Evolutionary conservation across 2,797 vertebrate genomes (phyloP).

Genomic region (Sarcophilus harrisii): DNA sequence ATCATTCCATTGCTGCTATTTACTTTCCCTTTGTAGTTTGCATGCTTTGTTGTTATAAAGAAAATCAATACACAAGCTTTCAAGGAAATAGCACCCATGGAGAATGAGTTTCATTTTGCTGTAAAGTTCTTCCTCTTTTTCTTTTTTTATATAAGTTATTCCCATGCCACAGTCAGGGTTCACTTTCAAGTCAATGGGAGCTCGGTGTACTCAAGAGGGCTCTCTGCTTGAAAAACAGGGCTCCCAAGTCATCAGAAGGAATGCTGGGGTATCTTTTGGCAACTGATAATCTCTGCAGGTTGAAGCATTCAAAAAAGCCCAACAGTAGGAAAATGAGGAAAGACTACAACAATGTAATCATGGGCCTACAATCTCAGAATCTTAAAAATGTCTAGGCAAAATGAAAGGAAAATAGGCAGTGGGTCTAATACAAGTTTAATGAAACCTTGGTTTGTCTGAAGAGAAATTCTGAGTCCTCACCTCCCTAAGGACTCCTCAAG

Average conservation of each 20-base stretch:
- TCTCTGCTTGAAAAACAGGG: slow-evolving; percentile 20
- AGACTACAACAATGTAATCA: slow-evolving; percentile 36
- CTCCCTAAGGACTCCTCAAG: not conserved
- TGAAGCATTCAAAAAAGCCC: slow-evolving; percentile 42
- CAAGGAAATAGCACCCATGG: slow-evolving; percentile 59
- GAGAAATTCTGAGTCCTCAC: slow-evolving; percentile 5
- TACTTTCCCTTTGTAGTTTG: slow-evolving; percentile 53
- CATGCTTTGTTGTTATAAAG: slow-evolving; percentile 60
- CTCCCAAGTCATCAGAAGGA: slow-evolving; percentile 33
- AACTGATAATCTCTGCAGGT: slow-evolving; percentile 22
- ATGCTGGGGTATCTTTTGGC: slow-evolving; percentile 15
- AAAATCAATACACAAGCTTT: slow-evolving; percentile 77
- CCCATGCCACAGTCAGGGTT: slow-evolving; percentile 43
- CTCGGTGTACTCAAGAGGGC: not conserved
- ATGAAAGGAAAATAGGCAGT: not conserved
- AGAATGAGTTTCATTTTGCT: slow-evolving; percentile 61
- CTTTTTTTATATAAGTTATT: slow-evolving; percentile 48
- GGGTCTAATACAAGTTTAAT: not conserved
- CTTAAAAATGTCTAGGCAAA: slow-evolving; percentile 1
- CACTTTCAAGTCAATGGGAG: slow-evolving; percentile 55
- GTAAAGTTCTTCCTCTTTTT: slow-evolving; percentile 63
- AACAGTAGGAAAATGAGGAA: slow-evolving; percentile 24
- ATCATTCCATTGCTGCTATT: slow-evolving; percentile 52
- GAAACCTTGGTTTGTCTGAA: not conserved
- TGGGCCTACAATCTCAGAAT: not conserved